Conservation (phyloP, 2,113 vertebrate genomes). For the Genyomyrus donnyi region DNA sequence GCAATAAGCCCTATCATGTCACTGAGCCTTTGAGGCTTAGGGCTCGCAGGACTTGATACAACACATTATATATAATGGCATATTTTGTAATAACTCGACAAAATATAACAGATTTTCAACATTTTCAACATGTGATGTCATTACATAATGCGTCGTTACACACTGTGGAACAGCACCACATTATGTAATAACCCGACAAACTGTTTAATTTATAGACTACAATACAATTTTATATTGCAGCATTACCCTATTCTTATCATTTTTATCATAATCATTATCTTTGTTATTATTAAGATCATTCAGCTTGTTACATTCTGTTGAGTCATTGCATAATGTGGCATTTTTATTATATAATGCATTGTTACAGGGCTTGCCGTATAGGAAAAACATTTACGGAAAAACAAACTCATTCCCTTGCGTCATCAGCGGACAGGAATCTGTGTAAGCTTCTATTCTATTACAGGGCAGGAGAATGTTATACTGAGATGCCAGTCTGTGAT, state of each 20-base stretch:
- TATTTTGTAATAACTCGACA: neutral
- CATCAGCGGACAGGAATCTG: neutral
- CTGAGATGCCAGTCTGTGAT: neutral
- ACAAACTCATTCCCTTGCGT: neutral
- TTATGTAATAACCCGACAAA: neutral
- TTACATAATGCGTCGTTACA: too few species aligned
- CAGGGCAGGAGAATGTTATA: neutral
- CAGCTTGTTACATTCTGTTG: neutral
- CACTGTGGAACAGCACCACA: neutral
- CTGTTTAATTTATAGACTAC: neutral
- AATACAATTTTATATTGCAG: neutral
- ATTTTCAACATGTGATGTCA: neutral
- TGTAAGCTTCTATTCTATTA: neutral
- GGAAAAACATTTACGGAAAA: neutral
- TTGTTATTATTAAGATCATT: neutral
- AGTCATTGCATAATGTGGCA: neutral
- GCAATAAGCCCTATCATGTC: neutral
- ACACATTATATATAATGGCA: neutral
- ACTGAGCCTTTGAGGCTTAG: neutral
- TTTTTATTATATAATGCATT: neutral
- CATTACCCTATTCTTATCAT: neutral
- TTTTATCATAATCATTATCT: neutral
- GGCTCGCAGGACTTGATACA: neutral
- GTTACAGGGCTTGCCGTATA: neutral
- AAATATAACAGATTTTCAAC: neutral